Percentiles rank a stretch among this genome's conserved stretches.
Evolutionary conservation across 1,140 invertebrate species (phyloP).

Genomic region (Zaprionus kolodkinae): DNA sequence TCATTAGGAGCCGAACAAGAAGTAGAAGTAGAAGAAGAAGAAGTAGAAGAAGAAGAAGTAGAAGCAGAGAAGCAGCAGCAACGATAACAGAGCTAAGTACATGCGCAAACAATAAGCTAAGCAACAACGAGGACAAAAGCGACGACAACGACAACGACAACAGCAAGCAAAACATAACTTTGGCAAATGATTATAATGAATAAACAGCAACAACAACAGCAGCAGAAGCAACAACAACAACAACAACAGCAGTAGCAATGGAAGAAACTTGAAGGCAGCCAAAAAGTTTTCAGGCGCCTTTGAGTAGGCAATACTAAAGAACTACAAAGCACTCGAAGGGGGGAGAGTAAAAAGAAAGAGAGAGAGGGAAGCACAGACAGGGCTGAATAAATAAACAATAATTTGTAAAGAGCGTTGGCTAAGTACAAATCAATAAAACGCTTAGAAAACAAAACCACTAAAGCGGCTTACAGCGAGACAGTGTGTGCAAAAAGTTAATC

Average conservation of each 20-base stretch:
- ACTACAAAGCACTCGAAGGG: constrained; percentile 32
- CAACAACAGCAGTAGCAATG: background rate
- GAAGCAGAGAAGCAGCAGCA: background rate
- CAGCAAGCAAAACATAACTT: constrained; percentile 47
- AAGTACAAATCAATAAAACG: constrained; percentile 43
- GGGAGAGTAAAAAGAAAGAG: background rate
- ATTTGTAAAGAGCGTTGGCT: constrained; percentile 8
- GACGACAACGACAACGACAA: constrained; percentile 12
- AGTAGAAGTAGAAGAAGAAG: constrained; percentile 41
- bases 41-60: background rate
- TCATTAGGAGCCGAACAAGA: constrained; percentile 52
- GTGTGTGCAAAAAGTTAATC: constrained; percentile 40
- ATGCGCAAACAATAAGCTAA: constrained; percentile 47
- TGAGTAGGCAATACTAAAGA: constrained; percentile 33
- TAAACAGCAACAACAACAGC: constrained; percentile 47
- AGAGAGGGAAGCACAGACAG: background rate
- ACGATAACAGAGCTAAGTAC: constrained; percentile 44
- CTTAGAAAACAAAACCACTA: constrained; percentile 3
- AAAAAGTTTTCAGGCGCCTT: constrained; percentile 37
- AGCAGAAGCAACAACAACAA: constrained; percentile 9
- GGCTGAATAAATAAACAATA: constrained; percentile 19
- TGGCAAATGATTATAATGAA: constrained; percentile 58
- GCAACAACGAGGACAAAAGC: constrained; percentile 17
- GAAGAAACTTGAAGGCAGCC: constrained; percentile 19
- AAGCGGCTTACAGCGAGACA: background rate